phyloP scores from a whole-genome alignment of 2,888 invertebrate genomes.

The Pseudococcus jackbeardsleyi region DNA sequence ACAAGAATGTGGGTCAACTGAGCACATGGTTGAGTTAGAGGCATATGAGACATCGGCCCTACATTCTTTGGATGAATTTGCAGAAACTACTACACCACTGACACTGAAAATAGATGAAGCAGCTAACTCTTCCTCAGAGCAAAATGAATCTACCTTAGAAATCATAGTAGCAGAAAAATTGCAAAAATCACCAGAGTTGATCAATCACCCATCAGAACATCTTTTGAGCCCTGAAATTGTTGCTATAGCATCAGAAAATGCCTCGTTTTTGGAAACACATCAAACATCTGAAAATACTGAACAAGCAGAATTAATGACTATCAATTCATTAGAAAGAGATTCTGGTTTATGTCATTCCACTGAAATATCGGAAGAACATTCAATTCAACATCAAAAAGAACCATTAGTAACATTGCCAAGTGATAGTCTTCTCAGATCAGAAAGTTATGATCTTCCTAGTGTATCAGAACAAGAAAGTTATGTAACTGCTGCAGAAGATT shows the following conservation, averaged over 20 bases:
- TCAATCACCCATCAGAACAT: background rate
- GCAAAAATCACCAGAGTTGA: background rate
- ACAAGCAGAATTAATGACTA: background rate
- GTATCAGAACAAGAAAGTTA: conserved; percentile 60
- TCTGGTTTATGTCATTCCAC: background rate
- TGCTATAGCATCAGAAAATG: background rate
- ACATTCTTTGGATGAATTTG: no score
- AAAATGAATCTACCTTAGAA: background rate
- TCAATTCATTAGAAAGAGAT: conserved; percentile 20
- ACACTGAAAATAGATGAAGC: background rate
- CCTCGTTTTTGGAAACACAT: background rate
- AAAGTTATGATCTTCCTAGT: conserved; percentile 39
- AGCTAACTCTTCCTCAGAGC: background rate
- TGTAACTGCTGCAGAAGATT: conserved; percentile 58
- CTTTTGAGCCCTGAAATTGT: background rate
- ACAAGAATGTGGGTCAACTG: background rate
- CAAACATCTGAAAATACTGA: background rate
- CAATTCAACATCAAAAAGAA: background rate
- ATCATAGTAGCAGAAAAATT: background rate
- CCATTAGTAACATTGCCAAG: background rate
- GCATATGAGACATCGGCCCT: background rate
- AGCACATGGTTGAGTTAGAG: background rate
- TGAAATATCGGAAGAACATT: background rate
- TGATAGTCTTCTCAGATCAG: background rate
- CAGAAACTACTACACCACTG: background rate